A percentile compares a stretch with the other conserved stretches of the same genome.
Evolutionary conservation across 2,888 invertebrate species (phyloP).

Genomic region (Tachina fera): DNA sequence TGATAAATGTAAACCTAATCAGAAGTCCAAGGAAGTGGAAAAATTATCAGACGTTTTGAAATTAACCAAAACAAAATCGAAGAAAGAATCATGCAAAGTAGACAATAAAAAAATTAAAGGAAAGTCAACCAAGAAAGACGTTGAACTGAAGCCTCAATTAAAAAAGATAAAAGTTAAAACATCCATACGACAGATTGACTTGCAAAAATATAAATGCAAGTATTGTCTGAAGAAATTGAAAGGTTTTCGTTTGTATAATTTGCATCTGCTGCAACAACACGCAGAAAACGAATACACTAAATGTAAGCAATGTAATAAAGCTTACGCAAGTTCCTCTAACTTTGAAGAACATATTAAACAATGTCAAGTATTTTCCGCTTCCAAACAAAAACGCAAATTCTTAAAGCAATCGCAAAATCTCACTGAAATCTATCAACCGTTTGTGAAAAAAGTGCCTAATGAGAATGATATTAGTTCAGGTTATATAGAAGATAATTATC

Average conservation of each 20-base stretch:
- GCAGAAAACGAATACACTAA: conserved; percentile 50
- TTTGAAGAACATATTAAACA: conserved; percentile 39
- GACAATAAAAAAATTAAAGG: conserved; percentile 23
- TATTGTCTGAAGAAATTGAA: conserved; percentile 68
- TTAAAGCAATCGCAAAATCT: conserved; percentile 12
- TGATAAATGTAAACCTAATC: conserved; percentile 50
- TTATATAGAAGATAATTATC: conserved; percentile 18
- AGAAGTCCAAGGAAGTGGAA: conserved; percentile 41
- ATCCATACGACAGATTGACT: conserved; percentile 66
- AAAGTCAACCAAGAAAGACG: conserved; percentile 21
- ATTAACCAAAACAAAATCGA: conserved; percentile 48
- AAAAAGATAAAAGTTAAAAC: conserved; percentile 69
- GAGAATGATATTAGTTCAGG: conserved; percentile 4
- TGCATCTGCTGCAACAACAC: conserved; percentile 68
- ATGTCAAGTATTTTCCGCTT: conserved; percentile 6
- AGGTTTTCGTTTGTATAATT: conserved; percentile 70
- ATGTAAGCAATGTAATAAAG: conserved; percentile 55
- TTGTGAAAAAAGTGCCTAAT: conserved; percentile 56
- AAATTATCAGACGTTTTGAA: conserved; percentile 31
- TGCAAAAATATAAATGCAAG: conserved; percentile 71
- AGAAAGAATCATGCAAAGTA: conserved; percentile 23
- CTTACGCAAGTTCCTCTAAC: background rate
- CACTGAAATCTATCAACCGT: background rate
- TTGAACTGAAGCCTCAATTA: conserved; percentile 15
- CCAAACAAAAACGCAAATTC: conserved; percentile 63